Evolutionary conservation across 1,140 invertebrate genomes (phyloP).

Genomic region (Bombus consobrinus): DNA sequence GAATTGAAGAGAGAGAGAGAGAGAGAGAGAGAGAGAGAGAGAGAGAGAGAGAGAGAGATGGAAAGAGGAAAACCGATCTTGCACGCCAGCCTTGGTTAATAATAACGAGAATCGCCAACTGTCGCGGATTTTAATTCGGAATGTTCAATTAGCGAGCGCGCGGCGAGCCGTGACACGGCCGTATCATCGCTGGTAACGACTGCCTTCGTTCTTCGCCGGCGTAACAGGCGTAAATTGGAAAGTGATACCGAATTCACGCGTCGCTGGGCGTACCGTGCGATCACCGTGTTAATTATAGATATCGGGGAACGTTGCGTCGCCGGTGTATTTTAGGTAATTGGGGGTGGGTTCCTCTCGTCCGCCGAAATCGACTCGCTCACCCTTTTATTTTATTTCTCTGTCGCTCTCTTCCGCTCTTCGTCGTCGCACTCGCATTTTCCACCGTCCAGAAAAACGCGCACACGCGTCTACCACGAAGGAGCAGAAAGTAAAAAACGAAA

Average conservation of each 20-base stretch:
- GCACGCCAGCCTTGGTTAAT: slow-evolving; percentile 31
- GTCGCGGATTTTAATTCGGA: slow-evolving; percentile 63
- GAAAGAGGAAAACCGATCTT: neutral
- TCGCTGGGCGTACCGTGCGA: slow-evolving; percentile 53
- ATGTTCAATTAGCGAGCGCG: slow-evolving; percentile 64
- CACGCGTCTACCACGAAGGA: neutral
- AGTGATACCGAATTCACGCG: slow-evolving; percentile 67
- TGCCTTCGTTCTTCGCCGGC: slow-evolving; percentile 57
- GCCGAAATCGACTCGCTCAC: slow-evolving; percentile 43
- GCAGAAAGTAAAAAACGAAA: neutral
- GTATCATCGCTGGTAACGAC: slow-evolving; percentile 66
- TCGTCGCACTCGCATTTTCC: slow-evolving; percentile 1
- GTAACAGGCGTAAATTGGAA: slow-evolving; percentile 64
- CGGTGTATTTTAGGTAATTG: slow-evolving; percentile 68
- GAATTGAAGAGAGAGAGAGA: neutral
- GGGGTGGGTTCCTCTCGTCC: slow-evolving; percentile 19
- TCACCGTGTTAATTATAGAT: slow-evolving; percentile 68
- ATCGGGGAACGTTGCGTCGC: slow-evolving; percentile 52
- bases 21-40: neutral
- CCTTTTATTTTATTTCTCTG: neutral
- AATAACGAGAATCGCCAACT: slow-evolving; percentile 53
- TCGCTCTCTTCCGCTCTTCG: neutral
- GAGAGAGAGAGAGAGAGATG: neutral
- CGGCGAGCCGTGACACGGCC: slow-evolving; percentile 55
- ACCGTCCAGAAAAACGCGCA: neutral